Evolutionary conservation across 1,140 invertebrate species (phyloP).

Genomic region (Dendrolimus kikuchii): DNA sequence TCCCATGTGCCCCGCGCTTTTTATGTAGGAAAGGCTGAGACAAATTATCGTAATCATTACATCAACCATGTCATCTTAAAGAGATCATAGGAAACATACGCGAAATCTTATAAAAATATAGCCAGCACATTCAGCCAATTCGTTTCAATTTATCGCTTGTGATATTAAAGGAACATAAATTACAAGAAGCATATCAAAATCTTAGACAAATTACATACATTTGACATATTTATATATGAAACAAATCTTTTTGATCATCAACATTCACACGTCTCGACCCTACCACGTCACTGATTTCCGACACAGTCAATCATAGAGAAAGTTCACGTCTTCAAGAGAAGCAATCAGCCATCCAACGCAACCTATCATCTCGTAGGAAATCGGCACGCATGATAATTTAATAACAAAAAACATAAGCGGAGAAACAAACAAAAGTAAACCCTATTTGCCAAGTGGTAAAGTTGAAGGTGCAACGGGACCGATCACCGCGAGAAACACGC

Average conservation of each 20-base stretch:
- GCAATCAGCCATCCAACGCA: constrained; percentile 66
- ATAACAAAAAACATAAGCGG: constrained; percentile 52
- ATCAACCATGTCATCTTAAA: too few species aligned
- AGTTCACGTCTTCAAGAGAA: constrained; percentile 60
- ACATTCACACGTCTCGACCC: constrained; percentile 29
- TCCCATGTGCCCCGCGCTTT: too few species aligned
- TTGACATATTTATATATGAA: constrained; percentile 2
- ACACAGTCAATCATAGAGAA: constrained; percentile 66
- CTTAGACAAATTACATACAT: too few species aligned
- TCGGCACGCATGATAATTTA: constrained; percentile 70
- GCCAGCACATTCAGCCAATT: too few species aligned
- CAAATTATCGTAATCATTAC: too few species aligned
- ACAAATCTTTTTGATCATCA: constrained; percentile 6
- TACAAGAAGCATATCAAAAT: too few species aligned
- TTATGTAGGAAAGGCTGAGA: too few species aligned
- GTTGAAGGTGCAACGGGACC: constrained; percentile 11
- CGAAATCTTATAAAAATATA: too few species aligned
- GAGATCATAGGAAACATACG: too few species aligned
- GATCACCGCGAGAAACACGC: constrained; percentile 54
- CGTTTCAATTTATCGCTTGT: too few species aligned
- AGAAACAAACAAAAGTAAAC: constrained; percentile 26
- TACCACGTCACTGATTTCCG: constrained; percentile 30
- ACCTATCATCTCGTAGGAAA: constrained; percentile 68
- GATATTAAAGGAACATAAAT: too few species aligned
- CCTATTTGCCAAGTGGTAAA: constrained; percentile 33